phyloP scores from a whole-genome alignment of 1,140 invertebrate genomes.

The Drosophila asahinai region DNA sequence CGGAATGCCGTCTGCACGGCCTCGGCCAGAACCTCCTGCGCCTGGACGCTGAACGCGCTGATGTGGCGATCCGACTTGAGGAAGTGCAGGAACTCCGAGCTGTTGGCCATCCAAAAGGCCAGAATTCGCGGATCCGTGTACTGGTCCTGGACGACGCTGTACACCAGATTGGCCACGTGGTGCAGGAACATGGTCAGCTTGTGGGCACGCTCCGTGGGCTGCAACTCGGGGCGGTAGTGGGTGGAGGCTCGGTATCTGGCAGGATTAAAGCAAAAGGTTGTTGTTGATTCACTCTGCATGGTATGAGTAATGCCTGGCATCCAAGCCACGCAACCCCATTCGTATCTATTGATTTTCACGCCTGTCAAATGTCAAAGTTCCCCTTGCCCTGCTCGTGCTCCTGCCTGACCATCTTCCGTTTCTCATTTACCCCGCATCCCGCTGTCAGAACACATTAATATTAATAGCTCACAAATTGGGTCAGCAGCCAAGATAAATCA shows the following conservation, averaged over 20 bases:
- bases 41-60: constrained; percentile 95
- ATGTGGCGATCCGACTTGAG: constrained; percentile 97
- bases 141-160: constrained; percentile 93
- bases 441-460: constrained; percentile 63
- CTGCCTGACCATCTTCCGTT: constrained; percentile 21
- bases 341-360: constrained; percentile 44
- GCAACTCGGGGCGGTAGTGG: constrained; percentile 95
- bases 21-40: constrained; percentile 96
- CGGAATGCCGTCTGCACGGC: constrained; percentile 95
- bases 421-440: neutral
- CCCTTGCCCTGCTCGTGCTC: constrained; percentile 8
- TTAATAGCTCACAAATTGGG: constrained; percentile 80
- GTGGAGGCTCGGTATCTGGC: constrained; percentile 94
- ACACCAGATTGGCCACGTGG: constrained; percentile 94
- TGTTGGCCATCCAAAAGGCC: constrained; percentile 98
- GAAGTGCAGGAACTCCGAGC: constrained; percentile 97
- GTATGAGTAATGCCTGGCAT: constrained; percentile 4
- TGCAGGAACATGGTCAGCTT: constrained; percentile 95
- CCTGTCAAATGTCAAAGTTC: constrained; percentile 51
- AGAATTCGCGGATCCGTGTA: constrained; percentile 93
- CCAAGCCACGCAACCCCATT: neutral
- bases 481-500: constrained; percentile 81
- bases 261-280: constrained; percentile 12
- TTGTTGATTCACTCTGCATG: neutral
- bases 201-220: constrained; percentile 95